These are phyloP conservation scores for Leucophenga montana DNA, from an alignment of 2,888 invertebrate species.

Conservation along the genomic window DNA sequence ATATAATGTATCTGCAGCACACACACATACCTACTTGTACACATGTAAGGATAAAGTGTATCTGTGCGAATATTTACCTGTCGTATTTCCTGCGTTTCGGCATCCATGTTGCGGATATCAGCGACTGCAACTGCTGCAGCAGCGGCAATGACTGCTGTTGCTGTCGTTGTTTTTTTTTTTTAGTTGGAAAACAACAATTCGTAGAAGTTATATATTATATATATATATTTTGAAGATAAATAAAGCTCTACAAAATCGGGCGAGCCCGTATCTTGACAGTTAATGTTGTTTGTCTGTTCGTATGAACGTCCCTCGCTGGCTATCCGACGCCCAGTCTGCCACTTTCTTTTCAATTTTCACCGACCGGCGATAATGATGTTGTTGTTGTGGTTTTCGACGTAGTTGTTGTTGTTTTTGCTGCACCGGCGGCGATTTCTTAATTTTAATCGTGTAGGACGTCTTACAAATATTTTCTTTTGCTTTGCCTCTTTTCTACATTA, in stretches of 20 bases:
- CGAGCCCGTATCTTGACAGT: background rate
- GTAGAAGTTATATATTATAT: background rate
- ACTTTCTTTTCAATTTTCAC: slow-evolving; percentile 54
- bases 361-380: slow-evolving; percentile 29
- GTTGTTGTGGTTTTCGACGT: slow-evolving; percentile 47
- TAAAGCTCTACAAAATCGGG: slow-evolving; percentile 14
- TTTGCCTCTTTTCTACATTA: slow-evolving; percentile 30
- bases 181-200: too few relatives aligned
- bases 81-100: slow-evolving; percentile 72
- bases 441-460: background rate
- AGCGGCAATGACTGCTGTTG: slow-evolving; percentile 5
- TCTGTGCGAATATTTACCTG: slow-evolving; percentile 59
- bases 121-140: slow-evolving; percentile 15
- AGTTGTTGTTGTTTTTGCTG: slow-evolving; percentile 26
- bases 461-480: slow-evolving; percentile 42
- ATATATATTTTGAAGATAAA: background rate
- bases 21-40: too few relatives aligned
- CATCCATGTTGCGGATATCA: slow-evolving; percentile 62
- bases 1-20: background rate
- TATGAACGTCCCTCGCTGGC: slow-evolving; percentile 42
- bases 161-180: slow-evolving; percentile 13
- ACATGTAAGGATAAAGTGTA: background rate
- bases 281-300: background rate
- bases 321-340: slow-evolving; percentile 65
- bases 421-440: too few relatives aligned